Percentiles rank a stretch among this genome's conserved stretches.
Conservation (phyloP, 2,888 invertebrate species). For the Itoplectis maculator region DNA sequence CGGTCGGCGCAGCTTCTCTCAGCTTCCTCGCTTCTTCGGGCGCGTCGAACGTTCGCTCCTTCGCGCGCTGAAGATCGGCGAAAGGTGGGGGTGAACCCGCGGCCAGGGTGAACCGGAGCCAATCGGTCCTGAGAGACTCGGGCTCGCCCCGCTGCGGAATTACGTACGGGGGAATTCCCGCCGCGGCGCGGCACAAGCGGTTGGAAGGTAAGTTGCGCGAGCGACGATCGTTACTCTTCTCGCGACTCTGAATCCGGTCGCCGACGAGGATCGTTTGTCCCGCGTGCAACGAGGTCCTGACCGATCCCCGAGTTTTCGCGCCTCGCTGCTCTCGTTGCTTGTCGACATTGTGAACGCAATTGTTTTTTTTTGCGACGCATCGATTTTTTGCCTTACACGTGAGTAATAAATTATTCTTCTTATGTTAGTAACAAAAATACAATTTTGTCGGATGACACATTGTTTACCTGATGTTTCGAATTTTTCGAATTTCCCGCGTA, state of each 20-base stretch:
- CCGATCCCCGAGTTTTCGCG: background rate
- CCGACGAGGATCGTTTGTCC: conserved; percentile 56
- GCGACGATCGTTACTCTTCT: conserved; percentile 67
- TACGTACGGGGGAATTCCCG: conserved; percentile 69
- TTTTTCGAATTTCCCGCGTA: no score
- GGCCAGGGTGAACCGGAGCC: conserved; percentile 71
- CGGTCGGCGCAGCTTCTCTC: conserved; percentile 20
- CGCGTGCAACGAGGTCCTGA: conserved; percentile 11
- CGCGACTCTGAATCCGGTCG: conserved; percentile 66
- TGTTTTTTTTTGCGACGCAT: background rate
- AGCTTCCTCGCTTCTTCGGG: conserved; percentile 36
- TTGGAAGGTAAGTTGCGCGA: conserved; percentile 68
- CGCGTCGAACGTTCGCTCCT: conserved; percentile 46
- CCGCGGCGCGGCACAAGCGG: no score
- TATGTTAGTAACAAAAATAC: background rate
- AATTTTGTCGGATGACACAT: no score
- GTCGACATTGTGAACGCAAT: background rate
- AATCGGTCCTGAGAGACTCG: conserved; percentile 69
- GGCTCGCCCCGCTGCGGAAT: conserved; percentile 46
- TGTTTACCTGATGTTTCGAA: no score
- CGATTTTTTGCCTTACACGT: background rate
- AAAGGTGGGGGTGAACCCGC: conserved; percentile 67
- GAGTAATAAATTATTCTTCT: background rate
- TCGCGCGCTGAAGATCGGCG: conserved; percentile 59
- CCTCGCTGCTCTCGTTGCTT: background rate